Base-by-base conservation (phyloP, 2,888 invertebrate species). In the Hypselothyrea guttata region DNA sequence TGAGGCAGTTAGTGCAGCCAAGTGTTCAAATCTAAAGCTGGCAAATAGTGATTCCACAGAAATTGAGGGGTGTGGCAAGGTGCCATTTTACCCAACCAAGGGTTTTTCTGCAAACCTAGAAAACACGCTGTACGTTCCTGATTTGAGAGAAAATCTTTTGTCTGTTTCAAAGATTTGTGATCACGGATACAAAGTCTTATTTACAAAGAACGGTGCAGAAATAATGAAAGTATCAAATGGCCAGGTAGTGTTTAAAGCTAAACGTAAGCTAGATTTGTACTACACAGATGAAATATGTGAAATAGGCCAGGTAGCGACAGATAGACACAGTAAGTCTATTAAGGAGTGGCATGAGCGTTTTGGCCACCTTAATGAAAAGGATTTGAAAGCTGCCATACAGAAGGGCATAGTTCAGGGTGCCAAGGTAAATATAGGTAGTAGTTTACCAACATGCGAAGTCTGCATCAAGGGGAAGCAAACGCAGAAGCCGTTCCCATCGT, bases 401-500 rank as follows among this genome's bases (percentile, higher is more conserved):
- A n/a, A n/a, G n/a, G 5, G 38, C 1, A 38, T 16, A n/a, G 9
- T n/a, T n/a, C 15, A 8, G 7, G 15, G 9, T 16, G 15, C 2
- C 7, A n/a, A 7, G 4, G 33, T 11, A 33, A 11, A 11, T 7
- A n/a, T 33, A 33, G 2, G 11, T 2, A 5, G 9, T 16, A 16
- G 9, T 16, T 16, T 37, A 4, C 4, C 9, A 9, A 12, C 9
- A 4, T 18, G 38, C 11, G 38, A 38, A 38, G 18, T 38, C 1
- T 18, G 18, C 18, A 38, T 38, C 5, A 9, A n/a, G 38, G 38
- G 38, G 18, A 40, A 47, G 28, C 37, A 38, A 13, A 9, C 46
- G 4, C 22, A 27, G 9, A 35, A 35, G 13, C 34, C 27, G 22
- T 35, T 46, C 46, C 27, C 27, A 5, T 13, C 2, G 4, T 44